Conservation (phyloP, 92 coral and sea anemone genomes). For the Porites divaricata region DNA sequence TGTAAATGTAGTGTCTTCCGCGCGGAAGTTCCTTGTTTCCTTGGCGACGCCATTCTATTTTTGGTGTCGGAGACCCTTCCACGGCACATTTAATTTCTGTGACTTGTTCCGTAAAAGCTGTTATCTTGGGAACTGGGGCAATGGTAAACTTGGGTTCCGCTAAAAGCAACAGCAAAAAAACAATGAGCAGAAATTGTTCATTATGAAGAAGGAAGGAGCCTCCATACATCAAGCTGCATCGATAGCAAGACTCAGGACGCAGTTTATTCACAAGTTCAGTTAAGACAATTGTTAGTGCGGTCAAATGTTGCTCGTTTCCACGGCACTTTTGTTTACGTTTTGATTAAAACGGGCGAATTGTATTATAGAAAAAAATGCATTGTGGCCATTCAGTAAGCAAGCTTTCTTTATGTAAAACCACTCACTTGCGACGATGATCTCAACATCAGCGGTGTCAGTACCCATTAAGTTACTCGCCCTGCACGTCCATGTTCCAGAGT, state of each 20-base stretch:
- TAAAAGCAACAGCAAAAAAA: not conserved
- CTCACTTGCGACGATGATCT: conserved; percentile 78
- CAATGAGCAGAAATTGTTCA: not conserved
- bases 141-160: conserved; percentile 70
- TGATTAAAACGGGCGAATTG: not conserved
- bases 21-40: conserved; percentile 69
- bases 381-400: not conserved
- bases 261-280: too few species aligned
- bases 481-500: conserved; percentile 81
- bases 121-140: conserved; percentile 43
- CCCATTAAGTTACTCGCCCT: conserved; percentile 78
- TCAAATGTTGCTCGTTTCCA: not conserved
- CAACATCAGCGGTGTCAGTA: conserved; percentile 58
- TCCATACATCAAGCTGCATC: too few species aligned
- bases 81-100: conserved; percentile 69
- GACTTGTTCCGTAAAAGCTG: conserved; percentile 68
- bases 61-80: conserved; percentile 75
- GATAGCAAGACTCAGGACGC: too few species aligned
- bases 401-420: not conserved
- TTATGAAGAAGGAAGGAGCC: too few species aligned
- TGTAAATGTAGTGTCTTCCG: conserved; percentile 60
- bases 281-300: too few species aligned
- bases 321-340: not conserved
- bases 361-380: too few species aligned
- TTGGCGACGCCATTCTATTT: conserved; percentile 75